Evolutionary conservation across 2,888 invertebrate species (phyloP).

Genomic region (Hybos culiciformis): DNA sequence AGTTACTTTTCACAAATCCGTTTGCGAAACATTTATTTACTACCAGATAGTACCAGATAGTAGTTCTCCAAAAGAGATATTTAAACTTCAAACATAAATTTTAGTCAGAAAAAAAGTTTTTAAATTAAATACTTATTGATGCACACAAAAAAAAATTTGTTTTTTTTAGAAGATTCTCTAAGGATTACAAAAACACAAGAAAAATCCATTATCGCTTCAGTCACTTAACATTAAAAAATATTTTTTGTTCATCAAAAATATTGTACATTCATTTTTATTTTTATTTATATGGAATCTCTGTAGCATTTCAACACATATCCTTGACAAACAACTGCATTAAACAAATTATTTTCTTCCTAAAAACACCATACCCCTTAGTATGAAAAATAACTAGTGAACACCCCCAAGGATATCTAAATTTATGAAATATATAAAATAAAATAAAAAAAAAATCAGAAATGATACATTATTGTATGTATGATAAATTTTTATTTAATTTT

Average conservation of each 20-base stretch:
- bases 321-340: conserved; percentile 11
- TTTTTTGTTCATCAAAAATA: neutral
- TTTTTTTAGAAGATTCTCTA: neutral
- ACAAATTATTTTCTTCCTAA: conserved; percentile 10
- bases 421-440: too few species aligned
- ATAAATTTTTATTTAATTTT: too few species aligned
- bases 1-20: too few species aligned
- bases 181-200: conserved; percentile 6
- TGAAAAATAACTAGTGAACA: neutral
- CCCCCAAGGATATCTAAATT: neutral
- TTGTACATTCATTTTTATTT: neutral
- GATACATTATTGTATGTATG: too few species aligned
- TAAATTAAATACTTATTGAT: too few species aligned
- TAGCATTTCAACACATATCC: neutral
- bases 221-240: neutral
- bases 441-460: too few species aligned
- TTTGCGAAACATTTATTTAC: too few species aligned
- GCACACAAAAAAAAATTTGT: too few species aligned
- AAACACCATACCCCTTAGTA: neutral
- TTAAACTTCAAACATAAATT: too few species aligned
- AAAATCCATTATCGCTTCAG: conserved; percentile 7
- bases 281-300: neutral
- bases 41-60: too few species aligned
- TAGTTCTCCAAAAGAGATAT: too few species aligned
- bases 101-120: too few species aligned